Base-by-base conservation (phyloP, 1,140 invertebrate species). In the Heliothis virescens region DNA sequence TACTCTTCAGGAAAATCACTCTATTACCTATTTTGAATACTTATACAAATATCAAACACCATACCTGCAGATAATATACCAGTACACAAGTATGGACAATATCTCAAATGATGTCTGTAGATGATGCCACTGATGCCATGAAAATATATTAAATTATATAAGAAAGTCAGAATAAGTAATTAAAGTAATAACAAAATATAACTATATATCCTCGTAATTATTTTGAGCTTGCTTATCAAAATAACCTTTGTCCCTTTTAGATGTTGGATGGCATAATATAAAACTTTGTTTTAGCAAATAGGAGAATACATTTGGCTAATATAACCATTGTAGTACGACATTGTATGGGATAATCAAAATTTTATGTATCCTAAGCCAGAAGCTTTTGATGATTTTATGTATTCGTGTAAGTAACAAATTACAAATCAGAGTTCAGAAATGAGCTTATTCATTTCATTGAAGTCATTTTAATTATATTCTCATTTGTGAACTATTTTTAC, bases 271-370 rank as follows among this genome's bases (percentile, higher is more conserved):
- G 13, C 48, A 71, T 71, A 2, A 21, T 13, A 21, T 11, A 47
- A 65, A 47, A 16, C 15, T 65, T 65, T 65, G 3, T 47, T 65
- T 65, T 16, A 47, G 62, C 62, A 65, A 65, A 47, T 65, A 65
- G 41, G n/a, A 48, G 15, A 21, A 69, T 50, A 50, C 21, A 69
- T 21, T 69, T 52, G 18, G 12, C 12, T 18, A 5, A 50, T n/a
- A 41, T 41, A 41, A 16, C 48, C 18, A 48, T 69, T 69, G 47
- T 48, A 21, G 16, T 16, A 11, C 26, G 16, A 69, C 29, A 9
- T 55, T 65, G n/a, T 55, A 79, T 53, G 63, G 48, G 71, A 41
- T n/a, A 74, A 74, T 16, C 71, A 48, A 59, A 74, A 48, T 74
- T 53, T 60, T 74, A 59, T 74, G 71, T 29, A 74, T 48, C 34